These are phyloP conservation scores for Ammodramus savannarum DNA, from an alignment of 2,113 vertebrate species.

Conservation along the genomic window DNA sequence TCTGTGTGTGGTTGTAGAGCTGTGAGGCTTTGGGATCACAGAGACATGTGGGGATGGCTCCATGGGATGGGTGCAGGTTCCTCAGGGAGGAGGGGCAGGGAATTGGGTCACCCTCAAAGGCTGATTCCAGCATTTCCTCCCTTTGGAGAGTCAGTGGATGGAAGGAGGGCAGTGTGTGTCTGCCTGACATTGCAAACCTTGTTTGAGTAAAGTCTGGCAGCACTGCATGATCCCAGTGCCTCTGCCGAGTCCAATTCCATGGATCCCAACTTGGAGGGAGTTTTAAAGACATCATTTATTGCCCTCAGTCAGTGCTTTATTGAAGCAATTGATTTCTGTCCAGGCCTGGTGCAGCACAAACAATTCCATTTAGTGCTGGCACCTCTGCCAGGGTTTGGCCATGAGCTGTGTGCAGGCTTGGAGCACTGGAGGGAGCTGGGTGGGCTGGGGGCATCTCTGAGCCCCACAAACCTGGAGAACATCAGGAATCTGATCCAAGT, in stretches of 20 bases:
- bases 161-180: background rate
- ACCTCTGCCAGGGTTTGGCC: background rate
- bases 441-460: background rate
- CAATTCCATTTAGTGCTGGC: background rate
- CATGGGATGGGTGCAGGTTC: background rate
- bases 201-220: background rate
- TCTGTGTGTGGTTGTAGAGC: background rate
- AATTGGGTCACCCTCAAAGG: accelerated
- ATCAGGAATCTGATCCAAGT: background rate
- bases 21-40: background rate
- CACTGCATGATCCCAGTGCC: background rate
- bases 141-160: background rate
- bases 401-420: background rate
- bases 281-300: background rate
- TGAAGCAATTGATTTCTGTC: background rate
- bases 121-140: accelerated
- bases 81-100: background rate
- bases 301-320: background rate
- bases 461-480: background rate
- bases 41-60: background rate
- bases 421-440: background rate
- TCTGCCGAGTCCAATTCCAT: accelerated
- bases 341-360: background rate
- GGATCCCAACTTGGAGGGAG: background rate
- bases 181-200: background rate